A percentile compares a stretch with the other conserved stretches of the same genome.
Evolutionary conservation across 2,113 vertebrate species (phyloP).

Genomic region (Romanogobio albipinnatus): DNA sequence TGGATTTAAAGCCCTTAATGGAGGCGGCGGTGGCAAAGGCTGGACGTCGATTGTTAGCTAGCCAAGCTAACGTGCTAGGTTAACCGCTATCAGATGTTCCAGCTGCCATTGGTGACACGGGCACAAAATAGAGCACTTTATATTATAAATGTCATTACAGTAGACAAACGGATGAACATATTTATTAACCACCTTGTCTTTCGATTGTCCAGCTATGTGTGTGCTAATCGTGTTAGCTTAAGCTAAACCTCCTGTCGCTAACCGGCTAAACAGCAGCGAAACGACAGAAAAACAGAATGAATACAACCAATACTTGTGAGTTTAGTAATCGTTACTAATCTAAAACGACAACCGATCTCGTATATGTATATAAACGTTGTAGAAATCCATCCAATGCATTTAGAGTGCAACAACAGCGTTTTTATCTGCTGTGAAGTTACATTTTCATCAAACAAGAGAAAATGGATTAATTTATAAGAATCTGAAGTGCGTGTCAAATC

Average conservation of each 20-base stretch:
- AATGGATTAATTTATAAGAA: no score
- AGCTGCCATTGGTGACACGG: background rate
- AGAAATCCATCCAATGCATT: background rate
- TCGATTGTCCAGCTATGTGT: background rate
- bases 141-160: background rate
- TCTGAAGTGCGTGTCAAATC: background rate
- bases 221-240: background rate
- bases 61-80: slow-evolving; percentile 27
- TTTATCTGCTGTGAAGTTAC: background rate
- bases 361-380: background rate
- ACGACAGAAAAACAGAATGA: background rate
- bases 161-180: background rate
- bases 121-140: background rate
- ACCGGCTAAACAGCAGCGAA: slow-evolving; percentile 22
- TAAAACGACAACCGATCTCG: background rate
- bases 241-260: slow-evolving; percentile 1
- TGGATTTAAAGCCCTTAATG: slow-evolving; percentile 16
- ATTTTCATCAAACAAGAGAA: background rate
- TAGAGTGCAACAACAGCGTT: background rate
- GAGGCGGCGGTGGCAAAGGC: background rate
- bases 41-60: slow-evolving; percentile 28
- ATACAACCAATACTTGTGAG: background rate
- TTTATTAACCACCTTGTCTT: background rate
- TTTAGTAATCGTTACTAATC: background rate
- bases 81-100: slow-evolving; percentile 7